These are phyloP conservation scores for Batillaria attramentaria DNA, from an alignment of 1,140 invertebrate species.

Conservation along the genomic window DNA sequence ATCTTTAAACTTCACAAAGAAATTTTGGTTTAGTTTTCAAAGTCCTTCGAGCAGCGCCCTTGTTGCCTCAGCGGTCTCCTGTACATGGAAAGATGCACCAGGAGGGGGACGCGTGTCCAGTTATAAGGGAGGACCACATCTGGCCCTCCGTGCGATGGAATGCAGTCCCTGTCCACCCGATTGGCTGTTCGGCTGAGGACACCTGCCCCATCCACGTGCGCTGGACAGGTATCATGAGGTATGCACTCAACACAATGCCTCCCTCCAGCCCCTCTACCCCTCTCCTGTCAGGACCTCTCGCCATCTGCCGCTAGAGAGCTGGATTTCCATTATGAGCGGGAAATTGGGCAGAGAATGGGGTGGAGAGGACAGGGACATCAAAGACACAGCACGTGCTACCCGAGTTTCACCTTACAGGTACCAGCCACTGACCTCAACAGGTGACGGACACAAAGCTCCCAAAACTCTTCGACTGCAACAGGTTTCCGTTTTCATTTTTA, in stretches of 20 bases:
- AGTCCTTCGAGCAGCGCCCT: neutral
- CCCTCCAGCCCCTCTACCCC: neutral
- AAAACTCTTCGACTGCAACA: too few species aligned
- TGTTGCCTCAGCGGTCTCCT: neutral
- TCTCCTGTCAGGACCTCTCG: neutral
- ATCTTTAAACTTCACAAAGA: too few species aligned
- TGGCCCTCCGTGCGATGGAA: neutral
- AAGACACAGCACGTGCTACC: slow-evolving; percentile 3
- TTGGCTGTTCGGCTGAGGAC: neutral
- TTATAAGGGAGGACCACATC: neutral
- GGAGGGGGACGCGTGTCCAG: neutral
- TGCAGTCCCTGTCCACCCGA: neutral
- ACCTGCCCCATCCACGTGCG: neutral
- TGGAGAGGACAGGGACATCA: neutral
- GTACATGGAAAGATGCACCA: neutral
- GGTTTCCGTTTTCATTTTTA: too few species aligned
- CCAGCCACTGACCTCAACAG: slow-evolving; percentile 5
- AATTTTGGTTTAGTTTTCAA: neutral
- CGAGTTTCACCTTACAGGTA: neutral
- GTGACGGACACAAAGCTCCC: neutral
- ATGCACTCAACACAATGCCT: neutral
- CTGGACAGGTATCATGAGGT: too few species aligned
- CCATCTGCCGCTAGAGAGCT: neutral
- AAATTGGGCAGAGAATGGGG: slow-evolving; percentile 4
- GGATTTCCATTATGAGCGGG: neutral